Evolutionary conservation across 2,797 vertebrate genomes (phyloP), one percentile per base, ranked within the genome.

Genomic region (Phalanger gymnotis): DNA sequence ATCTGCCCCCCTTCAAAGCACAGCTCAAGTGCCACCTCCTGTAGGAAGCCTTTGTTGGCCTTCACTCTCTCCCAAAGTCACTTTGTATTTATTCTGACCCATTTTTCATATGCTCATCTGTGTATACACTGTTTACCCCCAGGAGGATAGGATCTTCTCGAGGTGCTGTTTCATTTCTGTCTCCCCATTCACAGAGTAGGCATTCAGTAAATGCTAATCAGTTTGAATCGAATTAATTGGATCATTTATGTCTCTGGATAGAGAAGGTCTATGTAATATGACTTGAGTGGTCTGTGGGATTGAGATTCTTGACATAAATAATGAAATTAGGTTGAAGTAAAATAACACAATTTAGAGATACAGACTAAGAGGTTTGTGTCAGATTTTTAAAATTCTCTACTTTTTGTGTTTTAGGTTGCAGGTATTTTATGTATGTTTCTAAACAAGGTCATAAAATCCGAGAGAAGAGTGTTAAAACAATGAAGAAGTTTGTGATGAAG

Each of bases 401-500:
- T 54, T 92, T 92, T 92, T 91, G 31, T 55, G 47, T 90, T 97
- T 95, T 96, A 99, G 99, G 96, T 94, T 98, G 98, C 96, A 98
- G 96, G 66, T 99, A 99, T 90, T 99, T 98, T 51, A 98, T 96
- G 31, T 97, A 97, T 16, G 40, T 99, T 40, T 98, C 95, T 34
- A 97, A 95, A 55, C 98, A 98, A 94, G 98, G 98, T 93, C 97
- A 96, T 93, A 98, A 98, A 98, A 91, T 92, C 94, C 97, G 93
- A 90, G 95, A 96, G 96, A 98, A 98, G 90, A 98, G 97, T 92
- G 97, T 99, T 91, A 98, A 96, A 90, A 90, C n/a, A 22, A 96
- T 99, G 96, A 99, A 98, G 98, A 99, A 97, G 92, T 98, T 98
- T 96, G 96, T 99, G 95, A 98, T 98, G 96, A 98, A 98, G 93